phyloP scores from a whole-genome alignment of 2,888 invertebrate genomes.

The Sinohyriopsis cumingii region DNA sequence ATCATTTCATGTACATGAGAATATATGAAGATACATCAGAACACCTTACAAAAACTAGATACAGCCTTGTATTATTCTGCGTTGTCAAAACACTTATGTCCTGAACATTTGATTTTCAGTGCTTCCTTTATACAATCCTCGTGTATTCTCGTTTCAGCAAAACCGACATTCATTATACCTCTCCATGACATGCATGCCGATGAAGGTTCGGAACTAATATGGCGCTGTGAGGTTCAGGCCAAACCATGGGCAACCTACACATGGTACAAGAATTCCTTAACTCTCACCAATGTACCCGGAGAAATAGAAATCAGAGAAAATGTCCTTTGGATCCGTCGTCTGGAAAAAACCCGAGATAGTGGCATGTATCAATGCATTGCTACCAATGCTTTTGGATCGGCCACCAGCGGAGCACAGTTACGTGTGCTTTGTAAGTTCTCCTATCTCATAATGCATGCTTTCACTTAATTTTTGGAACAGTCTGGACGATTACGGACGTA shows the following conservation, averaged over 20 bases:
- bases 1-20: too few relatives aligned
- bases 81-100: too few relatives aligned
- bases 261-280: slow-evolving; percentile 52
- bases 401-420: slow-evolving; percentile 90
- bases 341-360: slow-evolving; percentile 78
- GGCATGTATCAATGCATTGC: slow-evolving; percentile 98
- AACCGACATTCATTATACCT: slow-evolving; percentile 63
- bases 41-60: too few relatives aligned
- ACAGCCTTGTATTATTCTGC: too few relatives aligned
- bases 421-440: slow-evolving; percentile 83
- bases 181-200: slow-evolving; percentile 63
- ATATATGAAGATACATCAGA: too few relatives aligned
- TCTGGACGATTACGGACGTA: too few relatives aligned
- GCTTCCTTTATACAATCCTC: too few relatives aligned
- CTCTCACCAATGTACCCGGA: slow-evolving; percentile 11
- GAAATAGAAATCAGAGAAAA: slow-evolving; percentile 43
- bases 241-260: slow-evolving; percentile 51
- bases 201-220: slow-evolving; percentile 49
- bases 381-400: slow-evolving; percentile 87
- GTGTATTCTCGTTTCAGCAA: slow-evolving; percentile 42
- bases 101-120: too few relatives aligned
- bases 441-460: too few relatives aligned
- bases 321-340: slow-evolving; percentile 41
- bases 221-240: slow-evolving; percentile 62
- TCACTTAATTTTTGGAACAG: too few relatives aligned